Base-by-base conservation (phyloP, 2,113 vertebrate genomes). In the Bombycilla garrulus region DNA sequence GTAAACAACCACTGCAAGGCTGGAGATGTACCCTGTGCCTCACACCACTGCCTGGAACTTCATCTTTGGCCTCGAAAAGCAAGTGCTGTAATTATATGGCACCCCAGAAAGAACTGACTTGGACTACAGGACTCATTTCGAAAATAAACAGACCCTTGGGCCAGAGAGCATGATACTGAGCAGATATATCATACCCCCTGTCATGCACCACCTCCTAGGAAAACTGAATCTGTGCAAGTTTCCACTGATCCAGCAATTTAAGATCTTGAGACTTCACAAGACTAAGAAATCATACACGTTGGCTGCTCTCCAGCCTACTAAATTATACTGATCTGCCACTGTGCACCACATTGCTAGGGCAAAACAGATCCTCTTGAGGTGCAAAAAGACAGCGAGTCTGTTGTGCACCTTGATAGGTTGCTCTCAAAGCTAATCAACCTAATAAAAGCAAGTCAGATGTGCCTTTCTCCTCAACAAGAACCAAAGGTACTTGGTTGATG, bases 251-350 rank as follows among this genome's bases (percentile, higher is more conserved):
- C n/a, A 40, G 9, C 15, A 14, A 11, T 53, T 82, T 57, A 40
- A 54, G 15, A 36, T 21, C 5, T 19, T 35, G 8, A 45, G 56
- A 36, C 45, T 38, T 25, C 11, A 11, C 5, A 25, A 25, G 18
- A 60, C 44, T 29, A 16, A 2, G 5, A 35, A 42, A 40, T 22
- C 28, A 29, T 6, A 24, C 8, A 14, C 0, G 0, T 0, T 16
- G n/a, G 10, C 33, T 45, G 8, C 26, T 14, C 51, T 18, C 14
- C 64, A 70, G 33, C 2, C 14, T 7, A 10, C 8, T 4, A 13
- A 29, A 53, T 22, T 6, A 9, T 7, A 45, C 7, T 5, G 10
- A 23, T 17, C n/a, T 53, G 31, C 11, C 51, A 28, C 28, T 11
- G 3, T 7, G 26, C 35, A 20, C 3, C 5, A 11, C 25, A 3